These are phyloP conservation scores for Notospermus geniculatus DNA, from an alignment of 1,140 invertebrate genomes.

Conservation along the genomic window DNA sequence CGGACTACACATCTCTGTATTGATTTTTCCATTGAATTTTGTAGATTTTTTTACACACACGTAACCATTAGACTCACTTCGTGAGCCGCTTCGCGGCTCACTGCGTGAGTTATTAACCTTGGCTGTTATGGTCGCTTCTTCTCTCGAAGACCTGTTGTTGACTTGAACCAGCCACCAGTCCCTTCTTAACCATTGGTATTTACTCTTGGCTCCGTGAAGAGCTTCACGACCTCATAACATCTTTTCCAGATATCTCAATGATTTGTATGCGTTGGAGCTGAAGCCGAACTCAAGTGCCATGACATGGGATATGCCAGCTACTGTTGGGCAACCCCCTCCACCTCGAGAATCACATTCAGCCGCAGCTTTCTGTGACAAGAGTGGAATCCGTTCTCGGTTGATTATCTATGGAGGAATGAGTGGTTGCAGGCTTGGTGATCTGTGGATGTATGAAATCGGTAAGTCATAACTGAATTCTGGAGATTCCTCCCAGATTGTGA, in stretches of 20 bases:
- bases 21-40: too few species aligned
- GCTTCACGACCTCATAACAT: slow-evolving; percentile 15
- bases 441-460: slow-evolving; percentile 90
- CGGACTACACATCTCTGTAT: too few species aligned
- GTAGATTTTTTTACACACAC: too few species aligned
- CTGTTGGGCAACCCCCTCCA: slow-evolving; percentile 81
- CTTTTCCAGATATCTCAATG: slow-evolving; percentile 70
- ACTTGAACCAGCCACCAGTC: too few species aligned
- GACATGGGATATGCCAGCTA: slow-evolving; percentile 86
- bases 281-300: slow-evolving; percentile 66
- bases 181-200: too few species aligned
- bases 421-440: slow-evolving; percentile 85
- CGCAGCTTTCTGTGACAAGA: slow-evolving; percentile 79
- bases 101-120: too few species aligned
- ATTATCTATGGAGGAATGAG: slow-evolving; percentile 99
- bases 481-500: background rate
- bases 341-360: slow-evolving; percentile 96
- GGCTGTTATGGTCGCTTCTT: too few species aligned
- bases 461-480: slow-evolving; percentile 15
- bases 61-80: too few species aligned
- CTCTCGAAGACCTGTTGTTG: too few species aligned
- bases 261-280: slow-evolving; percentile 87
- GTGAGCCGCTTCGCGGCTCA: too few species aligned
- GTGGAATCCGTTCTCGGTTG: slow-evolving; percentile 63
- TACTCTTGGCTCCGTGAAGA: too few species aligned